These are phyloP conservation scores for Hydropotes inermis DNA, from an alignment of 2,113 vertebrate genomes.

Conservation along the genomic window DNA sequence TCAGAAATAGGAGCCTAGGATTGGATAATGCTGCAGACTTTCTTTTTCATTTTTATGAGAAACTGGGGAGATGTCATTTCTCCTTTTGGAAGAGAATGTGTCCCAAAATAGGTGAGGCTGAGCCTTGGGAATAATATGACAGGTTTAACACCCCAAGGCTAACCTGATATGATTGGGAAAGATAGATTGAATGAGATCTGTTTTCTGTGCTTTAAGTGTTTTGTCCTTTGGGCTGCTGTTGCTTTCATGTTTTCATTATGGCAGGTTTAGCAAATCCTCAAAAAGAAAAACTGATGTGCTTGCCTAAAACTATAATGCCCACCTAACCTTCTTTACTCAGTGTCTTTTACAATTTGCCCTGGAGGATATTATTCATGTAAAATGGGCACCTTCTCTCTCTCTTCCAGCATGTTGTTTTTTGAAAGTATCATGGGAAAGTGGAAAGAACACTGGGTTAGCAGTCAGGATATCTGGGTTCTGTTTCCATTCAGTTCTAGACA, in stretches of 20 bases:
- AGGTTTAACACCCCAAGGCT: background rate
- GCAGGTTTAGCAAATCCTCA: slow-evolving; percentile 17
- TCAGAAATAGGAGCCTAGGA: slow-evolving; percentile 29
- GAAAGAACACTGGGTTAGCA: slow-evolving; percentile 9
- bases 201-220: slow-evolving; percentile 69
- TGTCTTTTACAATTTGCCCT: background rate
- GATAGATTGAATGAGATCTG: background rate
- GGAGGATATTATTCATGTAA: background rate
- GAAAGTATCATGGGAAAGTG: background rate
- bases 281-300: slow-evolving; percentile 34
- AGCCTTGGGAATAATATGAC: background rate
- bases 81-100: slow-evolving; percentile 19
- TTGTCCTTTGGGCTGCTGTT: slow-evolving; percentile 46
- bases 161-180: background rate
- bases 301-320: slow-evolving; percentile 2
- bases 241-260: slow-evolving; percentile 57
- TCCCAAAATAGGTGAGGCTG: background rate
- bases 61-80: background rate
- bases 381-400: slow-evolving; percentile 44
- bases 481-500: background rate
- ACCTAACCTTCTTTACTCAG: background rate
- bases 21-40: background rate
- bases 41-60: background rate
- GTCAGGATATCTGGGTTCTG: background rate
- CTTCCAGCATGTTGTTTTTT: slow-evolving; percentile 25